These are phyloP conservation scores for Tolypeutes matacus DNA, from an alignment of 2,797 vertebrate species.

Conservation along the genomic window DNA sequence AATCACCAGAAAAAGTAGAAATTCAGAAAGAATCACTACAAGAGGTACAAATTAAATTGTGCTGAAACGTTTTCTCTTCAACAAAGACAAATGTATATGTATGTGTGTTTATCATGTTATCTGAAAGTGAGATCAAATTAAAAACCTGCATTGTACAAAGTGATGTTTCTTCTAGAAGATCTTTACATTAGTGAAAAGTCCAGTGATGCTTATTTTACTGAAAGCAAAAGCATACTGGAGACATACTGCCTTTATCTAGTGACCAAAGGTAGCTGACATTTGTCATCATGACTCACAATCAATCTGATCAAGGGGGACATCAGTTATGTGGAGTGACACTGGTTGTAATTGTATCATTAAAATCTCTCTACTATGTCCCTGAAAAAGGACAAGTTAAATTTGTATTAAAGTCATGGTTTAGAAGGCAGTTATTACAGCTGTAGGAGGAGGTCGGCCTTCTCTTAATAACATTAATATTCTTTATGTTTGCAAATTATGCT, in stretches of 20 bases:
- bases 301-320: conserved; percentile 14
- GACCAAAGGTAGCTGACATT: conserved; percentile 55
- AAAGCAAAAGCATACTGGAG: conserved; percentile 16
- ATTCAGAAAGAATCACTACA: neutral
- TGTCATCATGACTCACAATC: conserved; percentile 50
- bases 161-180: neutral
- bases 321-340: neutral
- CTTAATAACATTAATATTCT: neutral
- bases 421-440: neutral
- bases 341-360: conserved; percentile 58
- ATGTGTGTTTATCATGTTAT: neutral
- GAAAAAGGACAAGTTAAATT: conserved; percentile 62
- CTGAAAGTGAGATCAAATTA: conserved; percentile 15
- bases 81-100: conserved; percentile 7
- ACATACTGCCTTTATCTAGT: neutral
- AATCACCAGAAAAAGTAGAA: conserved; percentile 16
- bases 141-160: neutral
- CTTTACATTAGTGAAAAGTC: neutral
- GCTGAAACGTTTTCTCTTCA: neutral
- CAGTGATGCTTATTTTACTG: conserved; percentile 8
- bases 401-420: neutral
- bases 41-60: conserved; percentile 30
- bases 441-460: neutral
- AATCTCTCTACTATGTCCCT: conserved; percentile 24
- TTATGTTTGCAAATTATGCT: neutral